Evolutionary conservation across 2,113 vertebrate species (phyloP), one percentile per base, ranked within the genome.

Genomic region (Leptocoma aspasia): DNA sequence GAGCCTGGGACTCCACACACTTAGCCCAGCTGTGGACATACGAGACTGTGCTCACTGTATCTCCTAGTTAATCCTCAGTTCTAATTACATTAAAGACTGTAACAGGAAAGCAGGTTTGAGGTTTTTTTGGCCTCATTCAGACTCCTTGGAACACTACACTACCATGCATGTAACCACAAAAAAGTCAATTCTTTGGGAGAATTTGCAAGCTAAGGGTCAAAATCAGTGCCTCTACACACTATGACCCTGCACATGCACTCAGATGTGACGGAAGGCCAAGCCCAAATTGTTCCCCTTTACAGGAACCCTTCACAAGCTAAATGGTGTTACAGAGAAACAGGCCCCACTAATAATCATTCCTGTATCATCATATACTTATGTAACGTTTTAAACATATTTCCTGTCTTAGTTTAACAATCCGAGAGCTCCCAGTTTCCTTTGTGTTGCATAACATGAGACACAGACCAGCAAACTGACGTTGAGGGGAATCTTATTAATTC

Each of bases 321-420:
- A 3, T 0, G 5, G 75, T 23, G 59, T 13, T n/a, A 50, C 63
- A 68, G 19, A 47, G 54, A 63, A 80, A 56, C 41, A 84, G 56
- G 88, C 64, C 93, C 69, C 27, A 30, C 65, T 54, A 66, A 42
- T 60, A 60, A 54, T n/a, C 3, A 35, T 54, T 82, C n/a, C 64
- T 45, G 30, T 59, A 90, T n/a, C 72, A 73, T 17, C 64, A 7
- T 27, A n/a, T 18, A 39, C 63, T 87, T 92, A 81, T 53, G 82
- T 75, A 91, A 94, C 8, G n/a, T 50, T 84, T 93, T 71, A 57
- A 90, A 86, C 64, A 27, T 28, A 78, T 69, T 92, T 93, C 82
- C 76, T 93, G 92, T 44, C 91, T 63, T 24, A 59, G n/a, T 84
- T 93, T 37, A 71, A 92, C 90, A 83, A 78, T 13, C 44, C 0